A percentile compares a stretch with the other conserved stretches of the same genome.
Evolutionary conservation across 2,888 invertebrate genomes (phyloP).

Genomic region (Leptothorax acervorum): DNA sequence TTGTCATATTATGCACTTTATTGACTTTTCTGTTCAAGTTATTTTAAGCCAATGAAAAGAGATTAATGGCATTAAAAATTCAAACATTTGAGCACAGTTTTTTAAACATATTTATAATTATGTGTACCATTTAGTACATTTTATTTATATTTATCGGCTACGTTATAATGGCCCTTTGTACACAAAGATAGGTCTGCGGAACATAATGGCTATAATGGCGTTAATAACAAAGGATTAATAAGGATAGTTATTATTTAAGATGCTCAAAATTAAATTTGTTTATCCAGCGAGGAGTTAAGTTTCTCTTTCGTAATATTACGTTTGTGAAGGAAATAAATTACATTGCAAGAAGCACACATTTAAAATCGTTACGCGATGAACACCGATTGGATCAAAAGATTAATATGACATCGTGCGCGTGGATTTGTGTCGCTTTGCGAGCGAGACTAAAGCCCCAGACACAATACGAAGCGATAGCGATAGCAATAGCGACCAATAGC

Average conservation of each 20-base stretch:
- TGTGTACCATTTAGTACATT: not conserved
- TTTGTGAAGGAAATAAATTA: not conserved
- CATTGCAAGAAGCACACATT: not conserved
- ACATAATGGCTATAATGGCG: not conserved
- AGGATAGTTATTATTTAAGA: not conserved
- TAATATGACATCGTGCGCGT: not conserved
- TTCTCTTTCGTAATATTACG: not conserved
- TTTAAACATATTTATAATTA: not conserved
- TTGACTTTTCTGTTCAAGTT: not conserved
- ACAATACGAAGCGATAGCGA: no score
- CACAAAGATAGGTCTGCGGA: no score
- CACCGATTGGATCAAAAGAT: not conserved
- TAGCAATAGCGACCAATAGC: no score
- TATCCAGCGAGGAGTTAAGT: not conserved
- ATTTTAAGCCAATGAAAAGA: not conserved
- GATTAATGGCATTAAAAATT: not conserved
- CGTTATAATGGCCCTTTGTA: not conserved
- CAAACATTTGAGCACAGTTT: not conserved
- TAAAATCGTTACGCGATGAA: not conserved
- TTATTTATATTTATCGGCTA: not conserved
- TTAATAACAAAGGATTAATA: not conserved
- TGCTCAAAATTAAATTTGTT: not conserved
- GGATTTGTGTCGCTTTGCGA: not conserved
- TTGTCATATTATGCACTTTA: not conserved
- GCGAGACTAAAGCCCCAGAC: not conserved